These are phyloP conservation scores for Takifugu rubripes DNA, from an alignment of 2,797 vertebrate species.

Conservation along the genomic window DNA sequence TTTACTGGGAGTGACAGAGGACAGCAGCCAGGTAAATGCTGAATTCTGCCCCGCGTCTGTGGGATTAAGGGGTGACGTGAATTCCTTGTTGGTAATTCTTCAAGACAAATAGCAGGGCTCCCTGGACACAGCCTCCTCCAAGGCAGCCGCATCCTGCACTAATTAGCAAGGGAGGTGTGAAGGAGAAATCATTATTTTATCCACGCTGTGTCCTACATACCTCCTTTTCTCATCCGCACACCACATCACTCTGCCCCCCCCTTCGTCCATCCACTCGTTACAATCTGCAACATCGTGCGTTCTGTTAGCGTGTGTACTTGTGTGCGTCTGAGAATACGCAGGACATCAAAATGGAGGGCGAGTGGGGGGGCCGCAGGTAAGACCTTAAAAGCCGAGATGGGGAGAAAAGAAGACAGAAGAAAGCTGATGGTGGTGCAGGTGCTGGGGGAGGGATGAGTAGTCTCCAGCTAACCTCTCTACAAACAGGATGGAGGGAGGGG, in stretches of 20 bases:
- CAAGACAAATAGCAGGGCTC: conserved; percentile 73
- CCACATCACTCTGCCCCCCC: conserved; percentile 46
- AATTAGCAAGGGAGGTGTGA: conserved; percentile 80
- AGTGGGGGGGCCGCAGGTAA: conserved; percentile 18
- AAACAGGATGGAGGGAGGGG: conserved; percentile 15
- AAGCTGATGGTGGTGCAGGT: conserved; percentile 28
- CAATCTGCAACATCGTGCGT: conserved; percentile 30
- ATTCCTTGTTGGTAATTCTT: conserved; percentile 74
- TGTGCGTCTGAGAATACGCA: conserved; percentile 9
- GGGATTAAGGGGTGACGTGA: conserved; percentile 62
- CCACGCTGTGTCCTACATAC: conserved; percentile 68
- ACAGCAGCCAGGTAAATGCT: conserved; percentile 62
- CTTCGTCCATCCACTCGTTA: conserved; percentile 33
- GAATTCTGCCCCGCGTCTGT: conserved; percentile 57
- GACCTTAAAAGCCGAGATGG: conserved; percentile 2
- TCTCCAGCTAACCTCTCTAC: conserved; percentile 25
- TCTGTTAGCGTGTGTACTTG: conserved; percentile 18
- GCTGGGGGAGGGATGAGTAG: conserved; percentile 24
- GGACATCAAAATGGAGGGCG: conserved; percentile 39
- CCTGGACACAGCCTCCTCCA: conserved; percentile 62
- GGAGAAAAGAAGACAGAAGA: conserved; percentile 6
- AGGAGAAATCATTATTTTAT: conserved; percentile 80
- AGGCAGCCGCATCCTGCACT: conserved; percentile 70
- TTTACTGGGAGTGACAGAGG: conserved; percentile 73
- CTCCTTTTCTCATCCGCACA: conserved; percentile 34